Evolutionary conservation across 1,140 invertebrate species (phyloP).

Genomic region (Mesaphorura yosii): DNA sequence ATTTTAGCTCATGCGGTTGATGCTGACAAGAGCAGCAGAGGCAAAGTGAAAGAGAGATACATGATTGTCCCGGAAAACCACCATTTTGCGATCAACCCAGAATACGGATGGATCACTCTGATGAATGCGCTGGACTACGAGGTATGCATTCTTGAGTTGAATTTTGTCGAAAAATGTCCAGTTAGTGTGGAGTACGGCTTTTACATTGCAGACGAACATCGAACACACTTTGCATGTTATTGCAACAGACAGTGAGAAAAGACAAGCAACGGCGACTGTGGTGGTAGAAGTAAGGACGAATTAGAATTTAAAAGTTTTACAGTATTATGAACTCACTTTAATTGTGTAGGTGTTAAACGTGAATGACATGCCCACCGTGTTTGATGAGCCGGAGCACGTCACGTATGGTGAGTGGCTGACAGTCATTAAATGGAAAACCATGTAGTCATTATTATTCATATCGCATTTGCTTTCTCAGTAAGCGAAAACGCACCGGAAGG

Average conservation of each 20-base stretch:
- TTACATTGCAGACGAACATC: slow-evolving; percentile 14
- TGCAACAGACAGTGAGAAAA: slow-evolving; percentile 28
- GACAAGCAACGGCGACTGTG: slow-evolving; percentile 24
- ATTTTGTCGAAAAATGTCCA: too few species aligned
- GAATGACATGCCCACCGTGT: slow-evolving; percentile 41
- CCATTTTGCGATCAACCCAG: slow-evolving; percentile 31
- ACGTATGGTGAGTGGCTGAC: slow-evolving; percentile 18
- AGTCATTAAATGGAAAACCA: neutral
- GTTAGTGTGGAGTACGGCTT: too few species aligned
- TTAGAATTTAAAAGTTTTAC: slow-evolving; percentile 25
- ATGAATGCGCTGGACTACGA: slow-evolving; percentile 31
- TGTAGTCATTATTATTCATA: neutral
- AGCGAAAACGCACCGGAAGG: slow-evolving; percentile 26
- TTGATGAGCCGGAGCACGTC: slow-evolving; percentile 30
- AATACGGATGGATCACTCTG: slow-evolving; percentile 31
- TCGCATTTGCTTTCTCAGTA: slow-evolving; percentile 14
- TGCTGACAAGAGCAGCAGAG: slow-evolving; percentile 27
- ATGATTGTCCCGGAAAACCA: slow-evolving; percentile 11
- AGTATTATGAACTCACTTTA: neutral
- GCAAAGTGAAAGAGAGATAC: slow-evolving; percentile 29
- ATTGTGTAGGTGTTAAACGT: slow-evolving; percentile 40
- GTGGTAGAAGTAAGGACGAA: slow-evolving; percentile 23
- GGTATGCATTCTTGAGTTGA: slow-evolving; percentile 10
- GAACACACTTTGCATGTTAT: slow-evolving; percentile 26
- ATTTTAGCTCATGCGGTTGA: slow-evolving; percentile 28